phyloP scores from a whole-genome alignment of 2,888 invertebrate species.

The Halictus quadricinctus region DNA sequence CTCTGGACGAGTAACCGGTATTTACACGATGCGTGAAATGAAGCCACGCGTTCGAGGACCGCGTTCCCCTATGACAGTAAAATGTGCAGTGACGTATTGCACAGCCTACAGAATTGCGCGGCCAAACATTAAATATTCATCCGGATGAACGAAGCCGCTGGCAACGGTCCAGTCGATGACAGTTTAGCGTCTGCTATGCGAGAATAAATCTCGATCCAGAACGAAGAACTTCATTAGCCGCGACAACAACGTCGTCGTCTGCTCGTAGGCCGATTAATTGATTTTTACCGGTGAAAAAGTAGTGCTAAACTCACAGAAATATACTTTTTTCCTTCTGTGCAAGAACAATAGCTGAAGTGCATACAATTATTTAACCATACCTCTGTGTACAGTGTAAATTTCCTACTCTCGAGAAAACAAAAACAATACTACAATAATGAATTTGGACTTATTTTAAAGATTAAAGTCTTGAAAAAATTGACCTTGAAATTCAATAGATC shows the following conservation, averaged over 20 bases:
- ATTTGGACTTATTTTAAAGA: no score
- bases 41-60: conserved; percentile 26
- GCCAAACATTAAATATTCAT: conserved; percentile 49
- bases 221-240: conserved; percentile 21
- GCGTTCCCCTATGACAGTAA: conserved; percentile 14
- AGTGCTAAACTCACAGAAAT: not conserved
- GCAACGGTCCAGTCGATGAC: conserved; percentile 38
- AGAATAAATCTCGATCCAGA: conserved; percentile 26
- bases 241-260: not conserved
- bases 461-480: no score
- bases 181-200: conserved; percentile 24
- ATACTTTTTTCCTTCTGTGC: not conserved
- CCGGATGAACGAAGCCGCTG: conserved; percentile 14
- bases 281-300: not conserved
- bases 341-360: no score
- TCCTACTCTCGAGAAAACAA: no score
- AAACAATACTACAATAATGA: no score
- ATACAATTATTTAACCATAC: no score
- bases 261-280: not conserved
- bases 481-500: no score
- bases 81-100: conserved; percentile 28
- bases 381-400: no score
- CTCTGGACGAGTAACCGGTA: conserved; percentile 18
- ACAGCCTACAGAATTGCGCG: not conserved
- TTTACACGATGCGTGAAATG: conserved; percentile 33